Evolutionary conservation across 2,113 vertebrate genomes (phyloP).

Genomic region (Saguinus midas): DNA sequence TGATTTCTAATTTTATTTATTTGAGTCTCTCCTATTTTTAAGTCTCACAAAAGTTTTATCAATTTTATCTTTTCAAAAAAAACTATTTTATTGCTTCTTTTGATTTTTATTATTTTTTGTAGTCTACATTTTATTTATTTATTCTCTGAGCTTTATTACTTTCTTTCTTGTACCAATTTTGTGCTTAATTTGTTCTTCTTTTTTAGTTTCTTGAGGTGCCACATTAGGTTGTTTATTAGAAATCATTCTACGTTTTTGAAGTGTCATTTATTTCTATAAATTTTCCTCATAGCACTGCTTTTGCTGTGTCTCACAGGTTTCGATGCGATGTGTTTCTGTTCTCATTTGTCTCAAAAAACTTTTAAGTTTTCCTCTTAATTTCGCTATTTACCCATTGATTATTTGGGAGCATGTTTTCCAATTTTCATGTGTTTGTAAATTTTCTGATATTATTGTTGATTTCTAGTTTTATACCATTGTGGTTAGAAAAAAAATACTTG

Average conservation of each 20-base stretch:
- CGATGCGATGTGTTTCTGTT: background rate
- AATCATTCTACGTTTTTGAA: background rate
- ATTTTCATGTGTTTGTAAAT: background rate
- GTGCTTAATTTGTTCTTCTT: background rate
- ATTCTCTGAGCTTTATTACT: background rate
- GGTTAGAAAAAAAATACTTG: background rate
- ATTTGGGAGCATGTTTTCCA: background rate
- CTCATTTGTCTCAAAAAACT: background rate
- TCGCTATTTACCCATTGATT: background rate
- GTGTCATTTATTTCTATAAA: background rate
- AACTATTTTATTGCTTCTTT: background rate
- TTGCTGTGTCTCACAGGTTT: background rate
- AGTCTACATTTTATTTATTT: background rate
- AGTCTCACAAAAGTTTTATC: background rate
- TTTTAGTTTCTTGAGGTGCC: background rate
- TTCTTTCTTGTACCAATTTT: background rate
- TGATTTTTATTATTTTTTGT: background rate
- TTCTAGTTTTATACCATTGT: background rate
- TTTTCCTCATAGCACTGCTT: background rate
- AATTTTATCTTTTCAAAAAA: background rate
- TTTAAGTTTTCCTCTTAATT: background rate
- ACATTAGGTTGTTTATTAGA: background rate
- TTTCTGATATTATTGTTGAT: background rate
- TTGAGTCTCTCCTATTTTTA: background rate
- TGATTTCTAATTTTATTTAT: background rate